phyloP scores from a whole-genome alignment of 2,888 invertebrate genomes.

The Drosophila nigricruria region DNA sequence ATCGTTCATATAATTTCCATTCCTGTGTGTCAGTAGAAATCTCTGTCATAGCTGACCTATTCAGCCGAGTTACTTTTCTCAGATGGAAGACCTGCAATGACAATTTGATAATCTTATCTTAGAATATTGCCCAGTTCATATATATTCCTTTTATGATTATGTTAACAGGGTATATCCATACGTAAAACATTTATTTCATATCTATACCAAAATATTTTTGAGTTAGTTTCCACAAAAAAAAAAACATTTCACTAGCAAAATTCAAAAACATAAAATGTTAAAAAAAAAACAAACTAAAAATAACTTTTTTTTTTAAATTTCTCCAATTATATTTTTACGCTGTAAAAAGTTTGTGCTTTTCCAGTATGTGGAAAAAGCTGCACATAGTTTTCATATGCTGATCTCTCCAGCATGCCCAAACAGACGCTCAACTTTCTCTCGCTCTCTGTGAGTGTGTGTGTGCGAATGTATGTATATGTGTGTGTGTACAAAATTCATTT shows the following conservation, averaged over 20 bases:
- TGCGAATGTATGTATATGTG: slow-evolving; percentile 12
- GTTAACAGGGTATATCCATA: neutral
- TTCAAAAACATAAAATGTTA: slow-evolving; percentile 8
- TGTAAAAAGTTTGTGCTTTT: slow-evolving; percentile 70
- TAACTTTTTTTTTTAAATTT: slow-evolving; percentile 64
- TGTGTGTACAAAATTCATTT: slow-evolving; percentile 58
- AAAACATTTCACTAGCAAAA: slow-evolving; percentile 18
- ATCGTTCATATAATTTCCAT: no score
- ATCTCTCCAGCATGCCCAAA: slow-evolving; percentile 58
- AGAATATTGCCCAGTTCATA: no score
- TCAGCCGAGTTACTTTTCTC: no score
- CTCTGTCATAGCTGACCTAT: no score
- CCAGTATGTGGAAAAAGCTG: slow-evolving; percentile 40
- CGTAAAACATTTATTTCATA: neutral
- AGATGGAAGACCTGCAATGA: no score
- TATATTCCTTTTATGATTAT: neutral
- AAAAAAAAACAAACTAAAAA: slow-evolving; percentile 18
- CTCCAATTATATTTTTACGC: slow-evolving; percentile 81
- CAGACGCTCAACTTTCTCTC: slow-evolving; percentile 41
- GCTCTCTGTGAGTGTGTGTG: slow-evolving; percentile 6
- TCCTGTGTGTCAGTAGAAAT: no score
- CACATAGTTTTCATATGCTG: slow-evolving; percentile 61
- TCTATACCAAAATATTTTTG: neutral
- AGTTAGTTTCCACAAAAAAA: neutral
- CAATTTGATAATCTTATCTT: no score